Base-by-base conservation (phyloP, 2,113 vertebrate genomes). In the Gambusia affinis region DNA sequence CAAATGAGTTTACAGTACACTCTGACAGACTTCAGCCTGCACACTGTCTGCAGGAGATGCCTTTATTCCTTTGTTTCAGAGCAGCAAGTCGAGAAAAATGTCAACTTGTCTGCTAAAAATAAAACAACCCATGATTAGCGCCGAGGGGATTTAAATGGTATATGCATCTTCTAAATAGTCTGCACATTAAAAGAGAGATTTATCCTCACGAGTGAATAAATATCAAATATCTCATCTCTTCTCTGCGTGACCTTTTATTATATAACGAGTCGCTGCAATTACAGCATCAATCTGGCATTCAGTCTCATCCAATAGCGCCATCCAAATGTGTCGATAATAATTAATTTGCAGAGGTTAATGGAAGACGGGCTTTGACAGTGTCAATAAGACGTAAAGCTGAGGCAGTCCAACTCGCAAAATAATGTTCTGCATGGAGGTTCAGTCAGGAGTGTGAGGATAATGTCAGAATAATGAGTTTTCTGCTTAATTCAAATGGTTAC, bases 181-280 rank as follows among this genome's bases (percentile, higher is more conserved):
- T 57, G 51, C 51, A n/a, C 24, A n/a, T 24, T 54, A 57, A 24
- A 17, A 7, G 7, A 24, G 24, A 22, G 24, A 57, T 57, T 57
- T 57, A 57, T 57, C 51, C 51, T 7, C 51, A 57, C 51, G 27
- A 74, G 82, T 76, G 62, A 24, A 39, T 72, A 67, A 81, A 60
- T 19, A 76, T 61, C 82, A 73, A 80, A 70, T 70, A 69, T 80
- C 78, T 80, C 51, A 83, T 79, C 44, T 81, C 11, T 35, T 1
- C 62, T 69, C 47, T 17, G n/a, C 24, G 51, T 84, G 88, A 87
- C 84, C 85, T 89, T 82, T 84, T 74, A 54, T 75, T 76, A 73
- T 70, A 67, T 63, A 70, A 14, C 4, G 66, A 64, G 68, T 82
- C 80, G 80, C 19, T 79, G 67, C 72, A 81, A 89, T 87, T 85